Evolutionary conservation across 2,113 vertebrate species (phyloP), one percentile per base, ranked within the genome.

Genomic region (Ictidomys tridecemlineatus): DNA sequence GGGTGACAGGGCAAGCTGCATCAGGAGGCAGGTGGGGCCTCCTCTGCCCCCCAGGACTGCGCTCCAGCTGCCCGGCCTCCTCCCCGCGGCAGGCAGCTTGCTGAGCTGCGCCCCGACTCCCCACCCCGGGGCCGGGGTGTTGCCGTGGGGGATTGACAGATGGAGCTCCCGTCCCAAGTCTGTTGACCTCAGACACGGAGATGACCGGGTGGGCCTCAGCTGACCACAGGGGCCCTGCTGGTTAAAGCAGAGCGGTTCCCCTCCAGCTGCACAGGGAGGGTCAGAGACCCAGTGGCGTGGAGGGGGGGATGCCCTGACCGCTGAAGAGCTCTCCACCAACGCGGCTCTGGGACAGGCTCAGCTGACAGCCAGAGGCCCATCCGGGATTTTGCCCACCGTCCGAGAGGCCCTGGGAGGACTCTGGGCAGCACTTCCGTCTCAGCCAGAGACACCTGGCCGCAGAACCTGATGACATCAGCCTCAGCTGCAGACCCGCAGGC

Each of bases 261-360:
- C 37, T 39, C 8, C 74, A 20, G 26, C 26, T 48, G 17, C 42
- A 30, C 17, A 56, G 20, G 20, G 76, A 30, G 37, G 16, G 48
- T 32, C 85, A 28, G 72, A 61, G 24, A 28, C 12, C 26, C 2
- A 2, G 12, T 4, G 42, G 37, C 2, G 0, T 0, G 76, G n/a
- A 86, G 67, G n/a, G 34, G 13, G 4, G 5, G 16, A 28, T 9
- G 22, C 30, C 13, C 5, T 2, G 24, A n/a, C 18, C 37, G 8
- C 13, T 22, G 30, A 77, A 2, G 39, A 67, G n/a, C 30, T 9
- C 24, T 13, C 13, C 16, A 2, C 34, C 32, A 0, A 6, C 1
- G 12, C 32, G 11, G 30, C 65, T 32, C 26, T 67, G 30, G 56
- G 56, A 26, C 10, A 51, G 53, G 34, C 17, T 6, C 10, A 5